Conservation (phyloP, 2,888 invertebrate genomes). For the Metellina segmentata region DNA sequence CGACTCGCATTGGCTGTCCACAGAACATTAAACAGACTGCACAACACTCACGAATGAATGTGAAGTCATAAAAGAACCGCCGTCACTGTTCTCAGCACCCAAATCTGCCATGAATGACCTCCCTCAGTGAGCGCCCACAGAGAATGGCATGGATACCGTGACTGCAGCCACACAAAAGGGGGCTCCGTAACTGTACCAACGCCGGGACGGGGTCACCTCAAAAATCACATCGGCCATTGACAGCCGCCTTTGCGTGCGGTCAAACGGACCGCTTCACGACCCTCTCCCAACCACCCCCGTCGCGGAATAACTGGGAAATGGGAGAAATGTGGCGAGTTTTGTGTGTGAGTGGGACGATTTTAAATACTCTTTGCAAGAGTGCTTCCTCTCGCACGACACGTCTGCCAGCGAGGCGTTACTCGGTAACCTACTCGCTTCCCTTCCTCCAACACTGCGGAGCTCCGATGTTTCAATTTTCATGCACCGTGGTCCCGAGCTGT, state of each 20-base stretch:
- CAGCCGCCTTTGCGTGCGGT: constrained; percentile 43
- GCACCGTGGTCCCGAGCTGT: too few species aligned
- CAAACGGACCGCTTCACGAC: constrained; percentile 38
- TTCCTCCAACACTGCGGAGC: not conserved
- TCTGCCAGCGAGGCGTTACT: constrained; percentile 52
- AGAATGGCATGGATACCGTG: constrained; percentile 7
- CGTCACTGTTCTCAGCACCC: too few species aligned
- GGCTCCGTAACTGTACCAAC: constrained; percentile 7
- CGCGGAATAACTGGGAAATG: not conserved
- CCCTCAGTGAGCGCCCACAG: not conserved
- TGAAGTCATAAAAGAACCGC: too few species aligned
- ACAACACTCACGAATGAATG: too few species aligned
- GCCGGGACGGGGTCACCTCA: constrained; percentile 51
- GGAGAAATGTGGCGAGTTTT: constrained; percentile 37
- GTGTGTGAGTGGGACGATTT: constrained; percentile 34
- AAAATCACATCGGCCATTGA: constrained; percentile 32
- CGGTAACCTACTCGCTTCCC: constrained; percentile 57
- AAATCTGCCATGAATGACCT: too few species aligned
- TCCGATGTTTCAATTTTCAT: too few species aligned
- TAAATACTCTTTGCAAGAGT: constrained; percentile 41
- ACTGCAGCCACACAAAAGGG: constrained; percentile 18
- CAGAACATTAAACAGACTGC: too few species aligned
- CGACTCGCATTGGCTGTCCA: too few species aligned
- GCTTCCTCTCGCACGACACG: constrained; percentile 36
- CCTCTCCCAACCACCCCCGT: not conserved